A percentile compares a stretch with the other conserved stretches of the same genome.
These are phyloP conservation scores for Equus quagga DNA, from an alignment of 2,113 vertebrate genomes.

Conservation along the genomic window DNA sequence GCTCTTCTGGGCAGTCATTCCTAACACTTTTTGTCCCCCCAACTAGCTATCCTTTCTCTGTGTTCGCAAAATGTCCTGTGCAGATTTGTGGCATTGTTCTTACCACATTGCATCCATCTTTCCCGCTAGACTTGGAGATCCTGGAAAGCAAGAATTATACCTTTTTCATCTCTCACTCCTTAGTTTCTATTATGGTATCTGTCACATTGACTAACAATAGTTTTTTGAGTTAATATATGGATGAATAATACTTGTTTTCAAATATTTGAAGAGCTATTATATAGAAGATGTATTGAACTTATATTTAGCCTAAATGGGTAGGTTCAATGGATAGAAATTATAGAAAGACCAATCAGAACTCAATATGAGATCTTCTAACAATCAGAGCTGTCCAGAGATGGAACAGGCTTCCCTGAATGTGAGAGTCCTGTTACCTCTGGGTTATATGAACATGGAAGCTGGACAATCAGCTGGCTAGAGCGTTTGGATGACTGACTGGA, in stretches of 20 bases:
- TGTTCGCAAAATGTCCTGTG: not conserved
- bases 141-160: not conserved
- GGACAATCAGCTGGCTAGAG: not conserved
- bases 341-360: not conserved
- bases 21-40: not conserved
- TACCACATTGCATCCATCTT: not conserved
- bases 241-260: not conserved
- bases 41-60: not conserved
- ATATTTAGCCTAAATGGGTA: not conserved
- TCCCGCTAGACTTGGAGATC: not conserved
- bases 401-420: not conserved
- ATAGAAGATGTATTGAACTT: not conserved
- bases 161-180: not conserved
- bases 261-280: not conserved
- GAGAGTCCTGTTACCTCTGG: not conserved
- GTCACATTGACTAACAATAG: not conserved
- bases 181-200: not conserved
- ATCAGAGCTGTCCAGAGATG: not conserved
- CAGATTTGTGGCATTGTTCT: not conserved
- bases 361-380: not conserved
- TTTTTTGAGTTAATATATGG: not conserved
- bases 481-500: not conserved
- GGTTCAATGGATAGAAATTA: not conserved
- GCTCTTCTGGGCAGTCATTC: too few species aligned
- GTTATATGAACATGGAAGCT: not conserved